phyloP scores from a whole-genome alignment of 2,113 vertebrate genomes.

The Axis porcinus region DNA sequence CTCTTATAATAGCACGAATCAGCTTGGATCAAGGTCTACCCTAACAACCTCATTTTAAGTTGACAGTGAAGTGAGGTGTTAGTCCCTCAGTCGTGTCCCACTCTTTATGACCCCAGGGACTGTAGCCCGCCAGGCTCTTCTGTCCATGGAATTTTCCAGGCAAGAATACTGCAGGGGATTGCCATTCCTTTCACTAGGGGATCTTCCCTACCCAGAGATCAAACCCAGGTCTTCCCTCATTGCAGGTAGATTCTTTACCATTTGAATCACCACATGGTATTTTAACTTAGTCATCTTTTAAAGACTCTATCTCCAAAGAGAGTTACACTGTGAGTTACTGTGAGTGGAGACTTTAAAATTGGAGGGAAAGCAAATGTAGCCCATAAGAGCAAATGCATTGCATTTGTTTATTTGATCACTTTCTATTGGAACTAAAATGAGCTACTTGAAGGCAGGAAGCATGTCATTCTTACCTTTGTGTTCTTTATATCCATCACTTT shows the following conservation, averaged over 20 bases:
- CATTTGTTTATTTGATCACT: not conserved
- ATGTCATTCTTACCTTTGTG: not conserved
- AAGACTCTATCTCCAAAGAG: not conserved
- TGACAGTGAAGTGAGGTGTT: not conserved
- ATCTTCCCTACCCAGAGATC: not conserved
- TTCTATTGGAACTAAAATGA: not conserved
- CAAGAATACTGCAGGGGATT: not conserved
- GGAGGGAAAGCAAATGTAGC: not conserved
- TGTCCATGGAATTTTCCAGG: not conserved
- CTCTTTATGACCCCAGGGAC: not conserved
- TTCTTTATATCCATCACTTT: not conserved
- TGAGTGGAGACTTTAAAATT: not conserved
- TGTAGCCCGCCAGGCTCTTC: not conserved
- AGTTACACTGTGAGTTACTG: not conserved
- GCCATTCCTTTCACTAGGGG: not conserved
- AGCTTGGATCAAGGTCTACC: not conserved
- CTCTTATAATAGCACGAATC: not conserved
- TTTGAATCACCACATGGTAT: not conserved
- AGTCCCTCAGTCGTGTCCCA: fast-evolving
- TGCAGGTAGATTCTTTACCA: not conserved
- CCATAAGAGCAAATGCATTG: not conserved
- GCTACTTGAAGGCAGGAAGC: not conserved
- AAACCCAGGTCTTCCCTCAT: not conserved
- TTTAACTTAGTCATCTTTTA: not conserved
- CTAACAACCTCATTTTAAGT: not conserved